Conservation (phyloP, 37 sponge, comb jelly and placozoan species). For the Axinella damicornis region DNA sequence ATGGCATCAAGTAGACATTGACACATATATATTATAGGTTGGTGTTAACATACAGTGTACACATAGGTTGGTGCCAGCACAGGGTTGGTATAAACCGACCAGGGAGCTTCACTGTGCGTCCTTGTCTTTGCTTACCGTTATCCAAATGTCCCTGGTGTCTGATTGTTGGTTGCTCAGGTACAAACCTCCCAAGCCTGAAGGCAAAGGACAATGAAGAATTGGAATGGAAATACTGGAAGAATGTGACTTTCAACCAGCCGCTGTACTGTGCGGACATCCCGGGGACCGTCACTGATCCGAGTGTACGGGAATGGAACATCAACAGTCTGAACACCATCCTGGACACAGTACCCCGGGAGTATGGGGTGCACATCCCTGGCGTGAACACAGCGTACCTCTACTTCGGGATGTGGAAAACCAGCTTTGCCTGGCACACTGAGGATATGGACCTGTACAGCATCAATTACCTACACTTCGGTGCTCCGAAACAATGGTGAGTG, state of each 20-base stretch:
- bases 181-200: conserved; percentile 79
- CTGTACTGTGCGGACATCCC: conserved; percentile 97
- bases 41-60: no score
- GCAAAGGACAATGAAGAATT: conserved; percentile 78
- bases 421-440: conserved; percentile 99
- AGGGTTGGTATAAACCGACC: no score
- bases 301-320: conserved; percentile 91
- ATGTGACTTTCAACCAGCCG: conserved; percentile 92
- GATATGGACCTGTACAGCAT: conserved; percentile 99
- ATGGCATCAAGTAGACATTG: not conserved
- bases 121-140: no score
- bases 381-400: conserved; percentile 98
- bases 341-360: conserved; percentile 70
- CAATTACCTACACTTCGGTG: conserved; percentile 98
- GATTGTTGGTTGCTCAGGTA: no score
- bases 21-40: not conserved
- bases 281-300: conserved; percentile 84
- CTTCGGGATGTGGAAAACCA: conserved; percentile 98
- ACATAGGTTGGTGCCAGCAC: no score
- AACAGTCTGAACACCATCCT: conserved; percentile 78
- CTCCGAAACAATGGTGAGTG: conserved; percentile 93
- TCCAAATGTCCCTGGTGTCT: no score
- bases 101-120: no score
- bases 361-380: conserved; percentile 92
- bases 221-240: conserved; percentile 97